These are phyloP conservation scores for Cantharis lateralis DNA, from an alignment of 2,888 invertebrate species.

Conservation along the genomic window DNA sequence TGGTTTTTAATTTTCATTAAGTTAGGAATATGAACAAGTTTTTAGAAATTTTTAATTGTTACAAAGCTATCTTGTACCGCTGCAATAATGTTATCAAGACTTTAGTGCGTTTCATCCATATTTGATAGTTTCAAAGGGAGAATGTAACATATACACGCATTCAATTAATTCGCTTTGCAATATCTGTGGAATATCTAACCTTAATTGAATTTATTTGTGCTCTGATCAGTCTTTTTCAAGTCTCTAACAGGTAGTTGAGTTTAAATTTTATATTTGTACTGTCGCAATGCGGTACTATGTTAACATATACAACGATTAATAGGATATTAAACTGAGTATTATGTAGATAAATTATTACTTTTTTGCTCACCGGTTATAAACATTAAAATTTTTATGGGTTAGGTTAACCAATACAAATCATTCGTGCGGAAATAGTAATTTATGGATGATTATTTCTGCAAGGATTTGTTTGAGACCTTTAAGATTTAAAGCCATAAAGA, in stretches of 20 bases:
- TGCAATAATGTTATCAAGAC: not conserved
- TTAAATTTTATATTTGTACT: slow-evolving; percentile 47
- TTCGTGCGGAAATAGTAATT: not conserved
- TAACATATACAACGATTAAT: slow-evolving; percentile 45
- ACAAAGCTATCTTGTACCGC: not conserved
- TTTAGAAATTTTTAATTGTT: not conserved
- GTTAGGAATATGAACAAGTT: not conserved
- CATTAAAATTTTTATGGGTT: not conserved
- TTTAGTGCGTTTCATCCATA: not conserved
- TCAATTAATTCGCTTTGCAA: slow-evolving; percentile 44
- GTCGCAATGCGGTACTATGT: slow-evolving; percentile 36
- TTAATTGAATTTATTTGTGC: slow-evolving; percentile 49
- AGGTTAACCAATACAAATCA: not conserved
- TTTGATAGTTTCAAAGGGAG: not conserved
- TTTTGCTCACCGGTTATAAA: not conserved
- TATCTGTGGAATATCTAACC: slow-evolving; percentile 44
- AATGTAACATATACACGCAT: slow-evolving; percentile 14
- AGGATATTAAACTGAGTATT: slow-evolving; percentile 47
- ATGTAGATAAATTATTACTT: slow-evolving; percentile 41
- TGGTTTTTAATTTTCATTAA: not conserved
- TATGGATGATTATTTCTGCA: not conserved
- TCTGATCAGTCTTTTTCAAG: slow-evolving; percentile 36
- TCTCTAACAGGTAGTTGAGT: slow-evolving; percentile 27
- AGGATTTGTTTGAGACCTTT: not conserved
- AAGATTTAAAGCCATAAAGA: not conserved